phyloP scores from a whole-genome alignment of 2,113 vertebrate genomes.

The Epinephelus moara region DNA sequence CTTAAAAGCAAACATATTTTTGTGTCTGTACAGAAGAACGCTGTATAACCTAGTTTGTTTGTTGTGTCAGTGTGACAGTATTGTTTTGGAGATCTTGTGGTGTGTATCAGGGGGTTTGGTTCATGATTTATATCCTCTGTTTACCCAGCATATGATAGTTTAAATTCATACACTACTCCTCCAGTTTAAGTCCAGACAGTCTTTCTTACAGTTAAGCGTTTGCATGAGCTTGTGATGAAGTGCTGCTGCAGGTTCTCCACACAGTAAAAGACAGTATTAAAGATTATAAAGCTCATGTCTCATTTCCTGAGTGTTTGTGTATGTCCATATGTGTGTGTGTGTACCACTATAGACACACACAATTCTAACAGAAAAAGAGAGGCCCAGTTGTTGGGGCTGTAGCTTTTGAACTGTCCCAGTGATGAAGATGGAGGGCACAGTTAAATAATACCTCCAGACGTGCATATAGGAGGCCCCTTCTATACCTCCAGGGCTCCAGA shows the following conservation, averaged over 20 bases:
- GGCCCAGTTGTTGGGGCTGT: constrained; percentile 14
- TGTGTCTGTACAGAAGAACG: neutral
- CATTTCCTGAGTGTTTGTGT: constrained; percentile 51
- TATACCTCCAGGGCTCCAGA: constrained; percentile 65
- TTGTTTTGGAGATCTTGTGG: neutral
- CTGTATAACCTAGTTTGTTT: neutral
- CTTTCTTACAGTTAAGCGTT: neutral
- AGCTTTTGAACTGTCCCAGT: constrained; percentile 60
- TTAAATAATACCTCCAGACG: constrained; percentile 57
- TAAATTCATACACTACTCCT: neutral
- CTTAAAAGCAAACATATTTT: neutral
- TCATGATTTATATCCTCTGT: neutral
- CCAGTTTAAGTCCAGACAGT: neutral
- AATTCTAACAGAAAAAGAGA: constrained; percentile 24
- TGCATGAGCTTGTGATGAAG: neutral
- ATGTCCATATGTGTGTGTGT: neutral
- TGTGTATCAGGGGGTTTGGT: neutral
- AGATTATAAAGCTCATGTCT: constrained; percentile 32
- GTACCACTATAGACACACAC: constrained; percentile 4
- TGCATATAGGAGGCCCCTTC: constrained; percentile 51
- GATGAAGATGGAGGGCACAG: constrained; percentile 58
- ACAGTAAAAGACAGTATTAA: constrained; percentile 16
- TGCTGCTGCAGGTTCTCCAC: constrained; percentile 16
- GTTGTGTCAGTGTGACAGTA: neutral
- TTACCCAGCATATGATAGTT: neutral